Evolutionary conservation across 2,113 vertebrate species (phyloP), one percentile per base, ranked within the genome.

Genomic region (Sinocyclocheilus grahami): DNA sequence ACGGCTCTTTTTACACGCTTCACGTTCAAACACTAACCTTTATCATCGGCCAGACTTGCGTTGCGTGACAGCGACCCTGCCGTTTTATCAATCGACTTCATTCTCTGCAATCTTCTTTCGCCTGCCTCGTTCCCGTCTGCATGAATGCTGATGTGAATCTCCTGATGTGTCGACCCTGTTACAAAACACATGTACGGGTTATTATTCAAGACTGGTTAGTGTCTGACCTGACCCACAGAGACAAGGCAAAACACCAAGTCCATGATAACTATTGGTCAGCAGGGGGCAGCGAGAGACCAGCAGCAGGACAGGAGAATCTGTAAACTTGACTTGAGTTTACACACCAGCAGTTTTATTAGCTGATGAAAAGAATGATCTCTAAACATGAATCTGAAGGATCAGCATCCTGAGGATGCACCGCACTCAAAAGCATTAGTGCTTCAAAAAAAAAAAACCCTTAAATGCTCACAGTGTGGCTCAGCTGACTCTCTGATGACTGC

Each of bases 141-240:
- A 83, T 93, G 94, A 2, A 92, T 87, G 53, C 42, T 46, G 42
- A 10, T 11, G 8, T 10, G 42, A 10, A 11, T 83, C 82, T 96
- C 94, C 51, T 93, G 94, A 87, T 95, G 94, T 14, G 92, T 92
- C 0, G 95, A 96, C 78, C 94, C 95, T 95, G 84, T 2, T 10
- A 82, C 33, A 24, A 16, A 72, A 79, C 78, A 85, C 27, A 46
- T 16, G 76, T 51, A 1, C 13, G 8, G 42, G 6, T 14, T 16
- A 7, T 18, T 69, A 69, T 30, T 8, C 14, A 33, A 33, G 24
- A 62, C 58, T n/a, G 18, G 58, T 9, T n/a, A n/a, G 22, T n/a
- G 22, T 7, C 18, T 14, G 24, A 14, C 63, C 63, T 14, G 24
- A 24, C 4, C 62, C 5, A 37, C 65, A 69, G 6, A 33, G 0